Evolutionary conservation across 2,113 vertebrate species (phyloP).

Genomic region (Choloepus hoffmanni): DNA sequence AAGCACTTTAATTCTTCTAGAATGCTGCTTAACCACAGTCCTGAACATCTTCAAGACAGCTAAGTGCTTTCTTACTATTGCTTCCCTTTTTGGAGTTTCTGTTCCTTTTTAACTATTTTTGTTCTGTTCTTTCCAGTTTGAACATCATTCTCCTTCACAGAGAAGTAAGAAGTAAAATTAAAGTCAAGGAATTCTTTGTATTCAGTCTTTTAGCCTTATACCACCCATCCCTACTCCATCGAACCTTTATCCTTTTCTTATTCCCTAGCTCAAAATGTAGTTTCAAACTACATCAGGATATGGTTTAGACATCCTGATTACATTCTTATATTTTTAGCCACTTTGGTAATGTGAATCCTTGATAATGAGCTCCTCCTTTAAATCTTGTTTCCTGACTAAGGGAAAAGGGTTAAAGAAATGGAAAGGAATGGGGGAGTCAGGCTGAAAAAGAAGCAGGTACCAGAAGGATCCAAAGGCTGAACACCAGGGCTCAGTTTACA

Average conservation of each 20-base stretch:
- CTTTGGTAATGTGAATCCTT: neutral
- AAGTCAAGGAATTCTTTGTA: neutral
- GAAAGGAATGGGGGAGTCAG: too few species aligned
- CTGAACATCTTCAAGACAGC: neutral
- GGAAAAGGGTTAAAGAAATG: neutral
- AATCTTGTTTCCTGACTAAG: neutral
- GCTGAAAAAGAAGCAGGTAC: neutral
- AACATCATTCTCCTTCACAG: constrained; percentile 20
- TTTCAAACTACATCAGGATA: neutral
- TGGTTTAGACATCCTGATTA: neutral
- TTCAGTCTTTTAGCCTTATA: neutral
- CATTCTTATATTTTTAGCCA: neutral
- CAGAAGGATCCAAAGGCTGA: neutral
- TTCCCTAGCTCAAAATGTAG: neutral
- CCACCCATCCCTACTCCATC: neutral
- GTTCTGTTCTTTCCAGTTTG: neutral
- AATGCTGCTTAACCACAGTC: neutral
- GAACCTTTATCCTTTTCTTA: neutral
- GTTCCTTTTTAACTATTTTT: constrained; percentile 31
- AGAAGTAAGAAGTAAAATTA: neutral
- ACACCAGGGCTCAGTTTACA: neutral
- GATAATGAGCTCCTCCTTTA: neutral
- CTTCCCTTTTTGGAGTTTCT: neutral
- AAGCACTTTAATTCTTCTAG: constrained; percentile 5
- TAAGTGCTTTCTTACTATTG: neutral